Evolutionary conservation across 2,797 vertebrate genomes (phyloP).

Genomic region (Urocyon cinereoargenteus): DNA sequence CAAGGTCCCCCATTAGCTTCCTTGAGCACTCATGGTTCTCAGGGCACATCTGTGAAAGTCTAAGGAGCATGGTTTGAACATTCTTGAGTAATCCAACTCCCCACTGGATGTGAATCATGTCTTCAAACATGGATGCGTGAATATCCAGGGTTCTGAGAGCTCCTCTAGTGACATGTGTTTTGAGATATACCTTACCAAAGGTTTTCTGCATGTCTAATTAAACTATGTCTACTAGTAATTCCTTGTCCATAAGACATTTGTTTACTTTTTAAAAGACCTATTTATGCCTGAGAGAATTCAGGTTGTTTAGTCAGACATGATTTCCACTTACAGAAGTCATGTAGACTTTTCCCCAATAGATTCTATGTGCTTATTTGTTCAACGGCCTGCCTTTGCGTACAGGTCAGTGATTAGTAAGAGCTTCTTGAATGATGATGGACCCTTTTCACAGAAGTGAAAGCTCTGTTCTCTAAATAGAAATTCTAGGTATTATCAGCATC

Average conservation of each 20-base stretch:
- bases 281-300: conserved; percentile 48
- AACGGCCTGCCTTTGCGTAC: not conserved
- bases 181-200: conserved; percentile 34
- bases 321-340: conserved; percentile 56
- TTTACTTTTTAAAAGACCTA: conserved; percentile 60
- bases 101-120: not conserved
- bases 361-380: conserved; percentile 60
- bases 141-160: not conserved
- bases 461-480: conserved; percentile 69
- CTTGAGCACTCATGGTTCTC: rapidly evolving
- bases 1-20: not conserved
- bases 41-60: not conserved
- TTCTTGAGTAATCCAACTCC: not conserved
- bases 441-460: conserved; percentile 41
- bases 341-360: not conserved
- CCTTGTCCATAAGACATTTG: conserved; percentile 23
- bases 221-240: conserved; percentile 40
- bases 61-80: not conserved
- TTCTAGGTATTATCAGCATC: not conserved
- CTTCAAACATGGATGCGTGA: not conserved
- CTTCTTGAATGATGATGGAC: conserved; percentile 27
- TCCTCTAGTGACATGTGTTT: not conserved
- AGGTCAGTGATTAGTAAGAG: conserved; percentile 61
- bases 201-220: conserved; percentile 60
- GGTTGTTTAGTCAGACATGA: conserved; percentile 52